phyloP scores from a whole-genome alignment of 2,888 invertebrate genomes.

The Tipula lateralis region DNA sequence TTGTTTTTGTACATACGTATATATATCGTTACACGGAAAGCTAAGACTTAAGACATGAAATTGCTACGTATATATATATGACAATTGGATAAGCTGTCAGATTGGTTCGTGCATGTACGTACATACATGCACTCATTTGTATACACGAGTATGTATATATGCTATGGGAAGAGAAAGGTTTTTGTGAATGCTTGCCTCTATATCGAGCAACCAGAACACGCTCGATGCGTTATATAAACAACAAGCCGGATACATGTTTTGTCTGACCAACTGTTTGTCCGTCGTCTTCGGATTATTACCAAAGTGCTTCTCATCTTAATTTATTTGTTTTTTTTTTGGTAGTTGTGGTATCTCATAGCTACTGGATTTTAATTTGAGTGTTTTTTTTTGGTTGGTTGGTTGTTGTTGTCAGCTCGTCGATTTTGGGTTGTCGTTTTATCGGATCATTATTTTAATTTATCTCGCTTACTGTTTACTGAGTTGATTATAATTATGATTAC shows the following conservation, averaged over 20 bases:
- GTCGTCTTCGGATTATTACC: neutral
- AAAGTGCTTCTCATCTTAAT: neutral
- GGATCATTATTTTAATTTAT: conserved; percentile 13
- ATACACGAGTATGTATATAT: neutral
- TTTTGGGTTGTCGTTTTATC: neutral
- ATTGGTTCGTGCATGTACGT: neutral
- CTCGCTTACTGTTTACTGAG: neutral
- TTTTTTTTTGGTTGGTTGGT: neutral
- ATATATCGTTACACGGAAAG: neutral
- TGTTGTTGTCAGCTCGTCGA: neutral
- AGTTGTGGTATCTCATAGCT: neutral
- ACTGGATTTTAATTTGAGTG: neutral
- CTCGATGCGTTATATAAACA: neutral
- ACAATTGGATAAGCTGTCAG: neutral
- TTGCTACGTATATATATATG: conserved; percentile 11
- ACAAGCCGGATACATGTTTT: neutral
- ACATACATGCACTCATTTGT: neutral
- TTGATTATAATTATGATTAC: conserved; percentile 19
- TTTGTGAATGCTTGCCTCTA: neutral
- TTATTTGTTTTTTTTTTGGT: neutral
- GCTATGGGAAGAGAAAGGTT: neutral
- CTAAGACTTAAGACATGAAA: neutral
- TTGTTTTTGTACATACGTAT: neutral
- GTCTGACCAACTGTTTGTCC: neutral
- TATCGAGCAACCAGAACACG: neutral